Conservation (phyloP, 2,797 vertebrate genomes). For the Coccyzus lansbergi region DNA sequence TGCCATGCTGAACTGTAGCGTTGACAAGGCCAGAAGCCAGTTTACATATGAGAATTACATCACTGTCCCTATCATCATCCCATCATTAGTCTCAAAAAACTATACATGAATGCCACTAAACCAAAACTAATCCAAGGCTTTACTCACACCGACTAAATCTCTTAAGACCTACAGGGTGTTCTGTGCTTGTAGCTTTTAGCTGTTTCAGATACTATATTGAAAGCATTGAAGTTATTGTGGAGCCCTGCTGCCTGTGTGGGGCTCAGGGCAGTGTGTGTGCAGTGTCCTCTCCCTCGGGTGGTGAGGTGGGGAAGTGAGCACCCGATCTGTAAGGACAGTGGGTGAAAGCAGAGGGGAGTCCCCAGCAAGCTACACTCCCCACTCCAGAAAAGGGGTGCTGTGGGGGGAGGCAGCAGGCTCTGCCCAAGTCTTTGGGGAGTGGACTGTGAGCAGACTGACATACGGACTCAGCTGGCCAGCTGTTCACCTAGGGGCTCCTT, state of each 20-base stretch:
- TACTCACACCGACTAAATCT: accelerated
- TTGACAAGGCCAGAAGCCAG: background rate
- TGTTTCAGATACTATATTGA: background rate
- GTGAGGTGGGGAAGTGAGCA: background rate
- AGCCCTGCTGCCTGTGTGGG: background rate
- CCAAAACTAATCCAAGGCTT: background rate
- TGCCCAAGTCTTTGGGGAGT: background rate
- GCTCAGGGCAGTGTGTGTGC: accelerated
- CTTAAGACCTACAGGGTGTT: accelerated
- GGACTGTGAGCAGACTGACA: background rate
- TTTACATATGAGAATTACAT: background rate
- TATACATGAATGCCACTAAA: background rate
- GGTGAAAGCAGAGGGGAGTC: background rate
- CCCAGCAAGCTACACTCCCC: background rate
- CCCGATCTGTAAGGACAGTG: background rate
- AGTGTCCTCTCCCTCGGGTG: background rate
- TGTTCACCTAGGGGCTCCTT: accelerated
- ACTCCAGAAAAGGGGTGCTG: background rate
- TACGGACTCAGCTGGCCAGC: accelerated
- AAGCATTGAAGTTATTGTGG: background rate
- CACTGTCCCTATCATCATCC: background rate
- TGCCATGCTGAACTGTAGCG: background rate
- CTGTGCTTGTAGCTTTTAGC: background rate
- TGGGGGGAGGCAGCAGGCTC: background rate
- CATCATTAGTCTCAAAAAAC: background rate